Percentiles rank a stretch among this genome's conserved stretches.
These are phyloP conservation scores for Trilocha varians DNA, from an alignment of 2,888 invertebrate genomes.

Conservation along the genomic window DNA sequence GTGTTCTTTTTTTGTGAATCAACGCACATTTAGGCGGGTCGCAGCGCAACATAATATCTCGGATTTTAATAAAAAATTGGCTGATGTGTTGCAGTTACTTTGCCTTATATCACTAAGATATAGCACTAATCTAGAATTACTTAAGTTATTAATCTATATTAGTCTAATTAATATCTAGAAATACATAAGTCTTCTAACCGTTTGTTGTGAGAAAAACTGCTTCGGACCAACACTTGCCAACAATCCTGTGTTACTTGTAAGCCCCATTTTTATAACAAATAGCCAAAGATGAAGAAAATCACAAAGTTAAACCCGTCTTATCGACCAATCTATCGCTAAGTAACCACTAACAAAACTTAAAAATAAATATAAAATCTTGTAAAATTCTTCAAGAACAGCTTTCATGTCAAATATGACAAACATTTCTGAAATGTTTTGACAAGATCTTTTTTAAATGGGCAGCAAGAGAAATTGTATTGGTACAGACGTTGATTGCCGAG, in stretches of 20 bases:
- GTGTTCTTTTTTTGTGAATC: too few relatives aligned
- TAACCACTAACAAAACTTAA: conserved; percentile 19
- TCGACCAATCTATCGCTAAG: conserved; percentile 51
- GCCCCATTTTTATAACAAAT: conserved; percentile 50
- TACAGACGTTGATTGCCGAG: too few relatives aligned
- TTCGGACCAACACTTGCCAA: conserved; percentile 73
- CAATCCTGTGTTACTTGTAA: conserved; percentile 78
- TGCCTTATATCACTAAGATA: too few relatives aligned
- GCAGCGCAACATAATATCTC: too few relatives aligned
- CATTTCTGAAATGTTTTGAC: background rate
- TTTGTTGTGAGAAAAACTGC: conserved; percentile 31
- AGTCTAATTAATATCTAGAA: background rate
- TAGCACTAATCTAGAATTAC: too few relatives aligned
- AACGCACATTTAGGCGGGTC: too few relatives aligned
- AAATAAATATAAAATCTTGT: conserved; percentile 1
- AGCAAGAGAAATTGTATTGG: background rate
- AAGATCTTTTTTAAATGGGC: background rate
- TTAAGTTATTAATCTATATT: background rate
- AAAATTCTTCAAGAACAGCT: conserved; percentile 8
- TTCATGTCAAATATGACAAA: conserved; percentile 5
- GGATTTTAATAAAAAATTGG: too few relatives aligned
- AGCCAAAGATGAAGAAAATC: background rate
- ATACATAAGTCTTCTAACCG: conserved; percentile 29
- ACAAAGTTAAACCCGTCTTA: conserved; percentile 14
- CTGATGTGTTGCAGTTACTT: too few relatives aligned